Conservation (phyloP, 2,113 vertebrate genomes). For the Arenaria interpres region DNA sequence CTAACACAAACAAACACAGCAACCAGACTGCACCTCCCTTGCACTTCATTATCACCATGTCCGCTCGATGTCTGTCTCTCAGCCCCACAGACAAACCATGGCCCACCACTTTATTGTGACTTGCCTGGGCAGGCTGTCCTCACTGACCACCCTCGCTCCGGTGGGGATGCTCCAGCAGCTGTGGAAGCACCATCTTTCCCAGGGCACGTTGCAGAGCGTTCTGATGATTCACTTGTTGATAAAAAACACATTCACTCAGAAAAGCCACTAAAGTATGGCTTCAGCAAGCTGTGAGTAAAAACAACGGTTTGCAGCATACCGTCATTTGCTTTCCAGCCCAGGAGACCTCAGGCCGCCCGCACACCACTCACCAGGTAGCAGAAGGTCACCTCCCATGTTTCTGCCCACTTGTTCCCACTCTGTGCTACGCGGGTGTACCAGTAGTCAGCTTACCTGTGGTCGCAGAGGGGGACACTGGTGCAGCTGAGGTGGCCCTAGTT, state of each 20-base stretch:
- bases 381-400: not conserved
- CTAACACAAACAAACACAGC: not conserved
- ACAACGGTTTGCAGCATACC: not conserved
- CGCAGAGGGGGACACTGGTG: not conserved
- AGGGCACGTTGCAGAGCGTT: rapidly evolving
- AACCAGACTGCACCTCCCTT: not conserved
- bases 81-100: not conserved
- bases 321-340: not conserved
- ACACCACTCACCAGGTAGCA: not conserved
- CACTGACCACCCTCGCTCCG: rapidly evolving
- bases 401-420: not conserved
- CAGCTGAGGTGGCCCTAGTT: not conserved
- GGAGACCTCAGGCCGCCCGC: not conserved
- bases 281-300: not conserved
- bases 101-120: not conserved
- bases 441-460: not conserved
- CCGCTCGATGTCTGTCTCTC: not conserved
- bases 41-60: not conserved
- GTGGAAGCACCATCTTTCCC: not conserved
- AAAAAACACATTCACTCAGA: not conserved
- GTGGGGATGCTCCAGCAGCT: not conserved
- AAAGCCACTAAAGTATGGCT: not conserved
- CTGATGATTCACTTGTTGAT: not conserved
- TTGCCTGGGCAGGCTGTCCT: not conserved
- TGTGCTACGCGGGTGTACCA: rapidly evolving